Percentiles rank a stretch among this genome's conserved stretches.
Conservation (phyloP, 2,888 invertebrate species). For the Habrosyne pyritoides region DNA sequence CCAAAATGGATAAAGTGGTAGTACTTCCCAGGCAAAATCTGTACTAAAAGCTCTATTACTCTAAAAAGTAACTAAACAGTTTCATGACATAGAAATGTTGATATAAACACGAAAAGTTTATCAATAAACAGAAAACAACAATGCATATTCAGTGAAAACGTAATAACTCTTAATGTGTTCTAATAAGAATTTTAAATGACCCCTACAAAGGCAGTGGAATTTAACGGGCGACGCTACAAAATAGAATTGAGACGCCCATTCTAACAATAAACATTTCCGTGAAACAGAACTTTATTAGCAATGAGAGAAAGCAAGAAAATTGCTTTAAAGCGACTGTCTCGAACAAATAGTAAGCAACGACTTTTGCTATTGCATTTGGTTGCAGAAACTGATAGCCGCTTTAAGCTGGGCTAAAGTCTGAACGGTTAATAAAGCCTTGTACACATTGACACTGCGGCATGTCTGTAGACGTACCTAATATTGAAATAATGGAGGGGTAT, state of each 20-base stretch:
- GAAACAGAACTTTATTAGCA: constrained; percentile 1
- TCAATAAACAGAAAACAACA: not conserved
- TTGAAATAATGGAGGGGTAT: too few species aligned
- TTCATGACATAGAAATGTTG: too few species aligned
- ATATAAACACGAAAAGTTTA: not conserved
- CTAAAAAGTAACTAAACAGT: too few species aligned
- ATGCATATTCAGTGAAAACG: constrained; percentile 4
- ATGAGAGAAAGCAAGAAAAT: constrained; percentile 17
- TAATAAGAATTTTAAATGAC: constrained; percentile 6
- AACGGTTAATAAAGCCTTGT: too few species aligned
- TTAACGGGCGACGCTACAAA: not conserved
- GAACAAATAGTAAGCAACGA: constrained; percentile 5
- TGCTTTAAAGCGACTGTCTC: constrained; percentile 29
- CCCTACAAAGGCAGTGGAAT: not conserved
- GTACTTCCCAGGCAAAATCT: too few species aligned
- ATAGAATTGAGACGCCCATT: not conserved
- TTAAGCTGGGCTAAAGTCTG: not conserved
- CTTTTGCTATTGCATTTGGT: not conserved
- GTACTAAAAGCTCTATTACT: too few species aligned
- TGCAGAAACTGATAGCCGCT: not conserved
- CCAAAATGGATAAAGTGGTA: too few species aligned
- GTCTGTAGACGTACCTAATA: too few species aligned
- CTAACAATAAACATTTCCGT: constrained; percentile 2
- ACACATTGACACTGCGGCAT: too few species aligned
- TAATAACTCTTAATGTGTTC: constrained; percentile 7